Conservation (phyloP, 2,113 vertebrate genomes). For the Climacteris rufus region DNA sequence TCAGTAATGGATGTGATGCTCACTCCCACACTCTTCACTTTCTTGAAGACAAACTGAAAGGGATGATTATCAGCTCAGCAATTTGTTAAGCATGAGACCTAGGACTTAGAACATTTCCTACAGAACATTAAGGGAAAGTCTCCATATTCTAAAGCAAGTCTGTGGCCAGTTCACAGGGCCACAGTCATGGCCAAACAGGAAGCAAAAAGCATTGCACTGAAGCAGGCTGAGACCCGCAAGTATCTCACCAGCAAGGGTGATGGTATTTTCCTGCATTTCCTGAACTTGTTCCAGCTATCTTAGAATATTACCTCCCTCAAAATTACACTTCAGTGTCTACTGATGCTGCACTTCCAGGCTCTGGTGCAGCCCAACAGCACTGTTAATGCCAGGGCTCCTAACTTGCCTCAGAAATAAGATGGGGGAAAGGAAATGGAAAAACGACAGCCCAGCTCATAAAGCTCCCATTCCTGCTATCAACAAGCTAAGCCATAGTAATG, state of each 20-base stretch:
- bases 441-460: not conserved
- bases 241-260: not conserved
- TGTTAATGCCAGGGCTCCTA: not conserved
- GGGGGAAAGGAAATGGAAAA: not conserved
- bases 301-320: not conserved
- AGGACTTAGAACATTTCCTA: not conserved
- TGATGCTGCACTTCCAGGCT: not conserved
- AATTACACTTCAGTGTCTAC: not conserved
- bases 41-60: not conserved
- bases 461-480: not conserved
- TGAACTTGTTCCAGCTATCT: not conserved
- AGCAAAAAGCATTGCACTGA: not conserved
- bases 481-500: not conserved
- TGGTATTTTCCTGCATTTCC: not conserved
- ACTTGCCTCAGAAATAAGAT: not conserved
- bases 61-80: not conserved
- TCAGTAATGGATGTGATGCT: not conserved
- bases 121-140: not conserved
- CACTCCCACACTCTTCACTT: not conserved
- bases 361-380: not conserved
- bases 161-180: not conserved
- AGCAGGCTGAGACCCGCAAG: not conserved
- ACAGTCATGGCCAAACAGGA: not conserved
- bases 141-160: not conserved
- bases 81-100: not conserved